Percentiles rank a stretch among this genome's conserved stretches.
phyloP scores from a whole-genome alignment of 2,888 invertebrate species.

The Conchocele bisecta region DNA sequence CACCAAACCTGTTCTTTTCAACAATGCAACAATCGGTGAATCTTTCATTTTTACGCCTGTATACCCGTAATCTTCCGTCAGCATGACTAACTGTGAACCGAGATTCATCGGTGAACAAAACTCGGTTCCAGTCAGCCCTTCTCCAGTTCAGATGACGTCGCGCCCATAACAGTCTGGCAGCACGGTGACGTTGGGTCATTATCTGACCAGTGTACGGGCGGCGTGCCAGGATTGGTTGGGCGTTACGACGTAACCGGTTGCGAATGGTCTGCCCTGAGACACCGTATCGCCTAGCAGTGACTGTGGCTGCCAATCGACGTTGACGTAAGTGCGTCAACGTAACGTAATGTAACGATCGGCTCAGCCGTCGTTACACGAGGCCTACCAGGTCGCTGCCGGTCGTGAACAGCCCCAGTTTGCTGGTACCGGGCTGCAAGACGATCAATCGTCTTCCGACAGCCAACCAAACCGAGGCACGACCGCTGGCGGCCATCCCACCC shows the following conservation, averaged over 20 bases:
- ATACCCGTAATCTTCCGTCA: slow-evolving; percentile 3
- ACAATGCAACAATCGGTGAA: slow-evolving; percentile 1
- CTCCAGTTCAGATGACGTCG: not conserved
- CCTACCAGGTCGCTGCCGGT: slow-evolving; percentile 9
- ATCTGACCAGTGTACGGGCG: no score
- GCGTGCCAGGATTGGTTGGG: slow-evolving; percentile 5
- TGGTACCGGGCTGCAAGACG: no score
- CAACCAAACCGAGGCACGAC: slow-evolving; percentile 13
- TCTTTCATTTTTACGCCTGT: not conserved
- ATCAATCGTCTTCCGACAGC: slow-evolving; percentile 9
- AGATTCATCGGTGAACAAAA: slow-evolving; percentile 10
- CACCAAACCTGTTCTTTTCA: slow-evolving; percentile 6
- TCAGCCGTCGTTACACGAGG: slow-evolving; percentile 8
- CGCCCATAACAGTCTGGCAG: not conserved
- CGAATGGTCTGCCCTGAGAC: slow-evolving; percentile 5
- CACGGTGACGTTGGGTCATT: slow-evolving; percentile 11
- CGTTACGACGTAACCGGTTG: slow-evolving; percentile 13
- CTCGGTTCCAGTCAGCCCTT: slow-evolving; percentile 11
- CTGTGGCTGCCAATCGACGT: slow-evolving; percentile 5
- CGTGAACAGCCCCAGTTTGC: slow-evolving; percentile 5
- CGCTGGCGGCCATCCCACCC: slow-evolving; percentile 12
- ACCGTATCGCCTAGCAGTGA: slow-evolving; percentile 7
- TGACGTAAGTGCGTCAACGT: slow-evolving; percentile 26
- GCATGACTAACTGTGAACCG: slow-evolving; percentile 9
- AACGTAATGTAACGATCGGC: slow-evolving; percentile 19